These are phyloP conservation scores for Phymanthus crucifer DNA, from an alignment of 92 coral and sea anemone genomes.

Conservation along the genomic window DNA sequence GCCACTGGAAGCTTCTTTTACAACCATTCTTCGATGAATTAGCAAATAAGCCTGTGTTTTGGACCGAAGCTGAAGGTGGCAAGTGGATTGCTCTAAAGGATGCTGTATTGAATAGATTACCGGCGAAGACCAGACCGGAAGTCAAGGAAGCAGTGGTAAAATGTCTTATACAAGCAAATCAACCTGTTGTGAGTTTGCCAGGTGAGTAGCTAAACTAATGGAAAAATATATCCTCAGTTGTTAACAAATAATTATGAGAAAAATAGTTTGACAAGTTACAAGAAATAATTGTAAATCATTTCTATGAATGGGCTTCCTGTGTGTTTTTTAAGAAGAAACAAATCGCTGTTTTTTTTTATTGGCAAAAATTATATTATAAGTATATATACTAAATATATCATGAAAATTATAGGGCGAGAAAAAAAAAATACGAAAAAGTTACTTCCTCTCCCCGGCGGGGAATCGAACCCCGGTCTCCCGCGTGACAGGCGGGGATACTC, in stretches of 20 bases:
- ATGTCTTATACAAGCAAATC: conserved; percentile 58
- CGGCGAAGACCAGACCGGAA: conserved; percentile 55
- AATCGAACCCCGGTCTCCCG: conserved; percentile 97
- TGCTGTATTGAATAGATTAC: conserved; percentile 74
- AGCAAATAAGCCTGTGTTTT: conserved; percentile 66
- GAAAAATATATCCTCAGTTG: too few relatives aligned
- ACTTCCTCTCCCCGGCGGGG: conserved; percentile 85
- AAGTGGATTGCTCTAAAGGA: conserved; percentile 84
- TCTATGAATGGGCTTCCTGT: too few relatives aligned
- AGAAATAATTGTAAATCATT: too few relatives aligned
- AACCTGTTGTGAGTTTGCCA: conserved; percentile 70
- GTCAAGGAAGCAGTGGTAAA: conserved; percentile 65
- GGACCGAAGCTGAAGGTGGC: conserved; percentile 77
- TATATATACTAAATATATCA: too few relatives aligned
- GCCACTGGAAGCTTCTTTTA: conserved; percentile 84
- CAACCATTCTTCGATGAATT: conserved; percentile 75
- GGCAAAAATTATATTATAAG: too few relatives aligned
- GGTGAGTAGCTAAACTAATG: conserved; percentile 16
- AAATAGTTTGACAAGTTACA: too few relatives aligned
- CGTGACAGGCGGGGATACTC: conserved; percentile 97
- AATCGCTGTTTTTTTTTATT: too few relatives aligned
- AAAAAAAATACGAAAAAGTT: background rate
- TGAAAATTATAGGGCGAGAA: too few relatives aligned
- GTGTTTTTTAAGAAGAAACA: too few relatives aligned
- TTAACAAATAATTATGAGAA: too few relatives aligned